Base-by-base conservation (phyloP, 2,113 vertebrate genomes). In the Phalacrocorax carbo region DNA sequence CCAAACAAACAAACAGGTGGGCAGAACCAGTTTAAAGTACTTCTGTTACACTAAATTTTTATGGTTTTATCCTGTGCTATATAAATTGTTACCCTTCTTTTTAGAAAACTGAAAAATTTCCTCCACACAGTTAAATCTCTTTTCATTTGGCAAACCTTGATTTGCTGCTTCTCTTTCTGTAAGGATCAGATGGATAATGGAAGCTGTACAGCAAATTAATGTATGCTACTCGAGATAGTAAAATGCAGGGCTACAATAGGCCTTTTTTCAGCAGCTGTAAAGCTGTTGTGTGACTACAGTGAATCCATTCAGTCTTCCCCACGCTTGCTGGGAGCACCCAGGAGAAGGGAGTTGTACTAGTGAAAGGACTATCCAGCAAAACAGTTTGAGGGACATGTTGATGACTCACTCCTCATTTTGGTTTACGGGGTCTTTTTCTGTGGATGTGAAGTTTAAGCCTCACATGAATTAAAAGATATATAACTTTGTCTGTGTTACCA, bases 181-280 rank as follows among this genome's bases (percentile, higher is more conserved):
- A n/a, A 82, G 38, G 92, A 95, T 97, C 93, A 95, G 90, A 93
- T 92, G 93, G 90, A 64, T 90, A 90, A 51, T 93, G 93, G 92
- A 96, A 96, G 88, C 95, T 93, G 90, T 86, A 60, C 95, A 94
- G 94, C 95, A 96, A 91, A 91, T 86, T 94, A 93, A 93, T 97
- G 83, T 96, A 93, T 95, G 93, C 90, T 96, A 55, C 96, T 97
- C 0, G 1, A 93, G 94, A 82, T 86, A 90, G 82, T 92, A 75
- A 94, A 85, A 97, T 71, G 61, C 52, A 82, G 62, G 77, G 72
- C 61, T 70, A 86, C 81, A 94, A 88, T 82, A 78, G 66, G 68
- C 54, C 65, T 94, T 91, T 75, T 83, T 78, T 95, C 86, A 85
- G 64, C 82, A 96, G 80, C 92, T 86, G 61, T 86, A 58, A 73